Evolutionary conservation across 2,888 invertebrate species (phyloP), one percentile per base, ranked within the genome.

Genomic region (Oegoconia quadripuncta): DNA sequence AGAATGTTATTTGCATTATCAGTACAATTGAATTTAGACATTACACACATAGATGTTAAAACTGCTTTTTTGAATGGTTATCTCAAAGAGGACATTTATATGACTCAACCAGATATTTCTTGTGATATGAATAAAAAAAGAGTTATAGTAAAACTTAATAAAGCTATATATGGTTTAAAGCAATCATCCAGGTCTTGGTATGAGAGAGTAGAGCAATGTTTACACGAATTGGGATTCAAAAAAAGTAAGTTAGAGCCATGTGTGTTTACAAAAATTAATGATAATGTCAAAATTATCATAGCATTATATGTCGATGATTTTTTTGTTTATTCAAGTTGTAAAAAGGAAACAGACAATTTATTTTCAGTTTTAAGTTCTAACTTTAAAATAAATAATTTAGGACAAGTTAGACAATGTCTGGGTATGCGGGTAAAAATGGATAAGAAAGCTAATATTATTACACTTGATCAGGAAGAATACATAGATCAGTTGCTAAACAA

Each of bases 281-380:
- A 23, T 5, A 11, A 40, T 31, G 17, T 23, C 9, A 45, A 50
- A 41, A 26, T 29, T 8, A 30, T 43, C 33, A 30, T 50, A 7
- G 39, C 41, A 12, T 12, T 46, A 3, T 49, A 37, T 35, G 44
- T 49, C 2, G 44, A 46, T 32, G 44, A 49, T 35, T 44, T 49
- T 12, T 41, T 46, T n/a, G n/a, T 44, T 11, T 44, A 23, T 31
- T 40, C 25, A n/a, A 42, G 40, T 26, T 8, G 9, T 38, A 12
- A 26, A 8, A 13, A 9, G 5, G 34, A 39, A 20, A 33, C 14
- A n/a, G 25, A 35, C 4, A 4, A 12, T 3, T 32, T 45, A 20
- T 31, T 28, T 15, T 3, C 8, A 3, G 16, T 16, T 9, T 29
- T 32, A 27, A 20, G 20, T 11, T 16, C 20, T 34, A 31, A 35